Percentiles rank a stretch among this genome's conserved stretches.
Evolutionary conservation across 2,888 invertebrate genomes (phyloP).

Genomic region (Griposia aprilina): DNA sequence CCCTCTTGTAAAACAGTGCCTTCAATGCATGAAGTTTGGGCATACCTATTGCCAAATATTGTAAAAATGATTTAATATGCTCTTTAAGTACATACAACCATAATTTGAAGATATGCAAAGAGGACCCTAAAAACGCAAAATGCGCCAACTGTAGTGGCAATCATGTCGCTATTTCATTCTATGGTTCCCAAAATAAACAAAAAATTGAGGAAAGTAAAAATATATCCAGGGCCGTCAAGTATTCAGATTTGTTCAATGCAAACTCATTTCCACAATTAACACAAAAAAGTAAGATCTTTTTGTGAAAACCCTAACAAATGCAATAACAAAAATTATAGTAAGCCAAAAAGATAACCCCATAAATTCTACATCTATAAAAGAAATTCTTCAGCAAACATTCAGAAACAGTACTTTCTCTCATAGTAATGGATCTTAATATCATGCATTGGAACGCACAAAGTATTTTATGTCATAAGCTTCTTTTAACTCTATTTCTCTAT

Average conservation of each 20-base stretch:
- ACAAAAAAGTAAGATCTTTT: conserved; percentile 4
- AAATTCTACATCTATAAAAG: not conserved
- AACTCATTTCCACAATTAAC: conserved; percentile 5
- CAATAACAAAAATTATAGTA: not conserved
- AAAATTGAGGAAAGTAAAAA: conserved; percentile 4
- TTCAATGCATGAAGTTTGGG: not conserved
- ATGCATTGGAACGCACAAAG: conserved; percentile 1
- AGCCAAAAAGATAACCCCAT: not conserved
- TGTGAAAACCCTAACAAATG: not conserved
- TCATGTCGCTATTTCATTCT: not conserved
- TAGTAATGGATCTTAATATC: conserved; percentile 5
- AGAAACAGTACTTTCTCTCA: not conserved
- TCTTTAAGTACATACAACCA: not conserved
- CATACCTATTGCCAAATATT: conserved; percentile 5
- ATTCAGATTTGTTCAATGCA: conserved; percentile 1
- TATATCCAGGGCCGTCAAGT: not conserved
- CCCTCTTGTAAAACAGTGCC: conserved; percentile 3
- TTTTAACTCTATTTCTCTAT: conserved; percentile 2
- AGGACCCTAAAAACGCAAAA: conserved; percentile 6
- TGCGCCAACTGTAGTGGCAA: not conserved
- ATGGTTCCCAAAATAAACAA: not conserved
- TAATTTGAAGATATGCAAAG: not conserved
- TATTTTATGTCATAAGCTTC: not conserved
- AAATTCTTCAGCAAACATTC: conserved; percentile 6
- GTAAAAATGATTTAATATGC: not conserved